Evolutionary conservation across 2,888 invertebrate species (phyloP).

Genomic region (Eutolmus rufibarbis): DNA sequence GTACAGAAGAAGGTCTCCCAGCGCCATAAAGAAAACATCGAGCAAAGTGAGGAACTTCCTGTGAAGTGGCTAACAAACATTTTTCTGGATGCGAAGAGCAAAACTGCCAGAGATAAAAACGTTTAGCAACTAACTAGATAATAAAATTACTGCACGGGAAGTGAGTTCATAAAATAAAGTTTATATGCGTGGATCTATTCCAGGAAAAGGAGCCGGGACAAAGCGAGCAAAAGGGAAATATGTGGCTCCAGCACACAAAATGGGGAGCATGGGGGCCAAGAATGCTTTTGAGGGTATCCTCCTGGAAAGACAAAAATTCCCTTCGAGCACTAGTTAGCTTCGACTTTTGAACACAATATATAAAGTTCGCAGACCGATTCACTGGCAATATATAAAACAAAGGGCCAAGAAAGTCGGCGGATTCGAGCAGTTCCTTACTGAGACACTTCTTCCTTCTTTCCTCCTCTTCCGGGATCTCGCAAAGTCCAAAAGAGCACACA

Average conservation of each 20-base stretch:
- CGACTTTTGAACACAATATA: slow-evolving; percentile 1
- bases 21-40: neutral
- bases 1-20: neutral
- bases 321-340: neutral
- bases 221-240: neutral
- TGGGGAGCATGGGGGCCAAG: neutral
- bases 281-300: neutral
- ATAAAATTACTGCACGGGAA: slow-evolving; percentile 25
- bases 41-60: slow-evolving; percentile 13
- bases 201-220: neutral
- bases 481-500: neutral
- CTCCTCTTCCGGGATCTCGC: neutral
- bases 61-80: slow-evolving; percentile 18
- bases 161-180: slow-evolving; percentile 20
- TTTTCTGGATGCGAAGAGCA: neutral
- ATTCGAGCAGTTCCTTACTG: neutral
- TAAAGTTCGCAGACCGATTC: neutral
- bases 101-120: slow-evolving; percentile 12
- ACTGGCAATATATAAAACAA: neutral
- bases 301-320: neutral
- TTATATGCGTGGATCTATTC: neutral
- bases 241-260: neutral
- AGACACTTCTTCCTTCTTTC: neutral
- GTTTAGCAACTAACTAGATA: slow-evolving; percentile 24
- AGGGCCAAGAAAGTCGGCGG: neutral